Percentiles rank a stretch among this genome's conserved stretches.
Evolutionary conservation across 2,113 vertebrate genomes (phyloP).

Genomic region (Actenoides hombroni): DNA sequence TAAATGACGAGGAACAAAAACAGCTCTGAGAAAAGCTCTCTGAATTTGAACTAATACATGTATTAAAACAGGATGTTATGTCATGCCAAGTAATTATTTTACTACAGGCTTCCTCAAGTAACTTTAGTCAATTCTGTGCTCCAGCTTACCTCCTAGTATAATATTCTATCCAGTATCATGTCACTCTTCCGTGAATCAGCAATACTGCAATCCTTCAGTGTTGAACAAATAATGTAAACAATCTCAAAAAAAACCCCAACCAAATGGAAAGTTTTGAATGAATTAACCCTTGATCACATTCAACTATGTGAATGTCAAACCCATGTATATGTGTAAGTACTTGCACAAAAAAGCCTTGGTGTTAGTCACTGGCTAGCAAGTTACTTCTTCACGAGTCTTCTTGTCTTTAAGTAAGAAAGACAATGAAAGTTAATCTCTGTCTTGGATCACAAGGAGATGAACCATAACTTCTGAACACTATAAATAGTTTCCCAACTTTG

Average conservation of each 20-base stretch:
- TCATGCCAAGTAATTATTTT: neutral
- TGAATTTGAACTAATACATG: neutral
- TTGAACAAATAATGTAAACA: neutral
- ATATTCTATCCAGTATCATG: neutral
- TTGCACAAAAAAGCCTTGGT: neutral
- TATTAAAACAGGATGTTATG: neutral
- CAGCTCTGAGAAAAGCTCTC: neutral
- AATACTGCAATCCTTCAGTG: neutral
- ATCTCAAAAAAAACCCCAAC: neutral
- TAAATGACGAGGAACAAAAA: neutral
- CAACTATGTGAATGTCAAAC: neutral
- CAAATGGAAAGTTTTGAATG: neutral
- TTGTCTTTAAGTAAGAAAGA: neutral
- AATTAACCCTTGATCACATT: neutral
- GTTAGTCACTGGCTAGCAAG: neutral
- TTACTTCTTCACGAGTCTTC: neutral
- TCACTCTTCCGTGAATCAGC: neutral
- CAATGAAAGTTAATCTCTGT: neutral
- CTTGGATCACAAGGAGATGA: neutral
- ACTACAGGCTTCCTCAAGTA: neutral
- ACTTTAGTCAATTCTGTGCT: neutral
- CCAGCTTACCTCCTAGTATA: neutral
- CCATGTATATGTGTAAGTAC: neutral
- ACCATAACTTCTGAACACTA: neutral
- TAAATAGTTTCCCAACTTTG: neutral